Percentiles rank a stretch among this genome's conserved stretches.
phyloP scores from a whole-genome alignment of 2,113 vertebrate genomes.

The Heloderma charlesbogerti region DNA sequence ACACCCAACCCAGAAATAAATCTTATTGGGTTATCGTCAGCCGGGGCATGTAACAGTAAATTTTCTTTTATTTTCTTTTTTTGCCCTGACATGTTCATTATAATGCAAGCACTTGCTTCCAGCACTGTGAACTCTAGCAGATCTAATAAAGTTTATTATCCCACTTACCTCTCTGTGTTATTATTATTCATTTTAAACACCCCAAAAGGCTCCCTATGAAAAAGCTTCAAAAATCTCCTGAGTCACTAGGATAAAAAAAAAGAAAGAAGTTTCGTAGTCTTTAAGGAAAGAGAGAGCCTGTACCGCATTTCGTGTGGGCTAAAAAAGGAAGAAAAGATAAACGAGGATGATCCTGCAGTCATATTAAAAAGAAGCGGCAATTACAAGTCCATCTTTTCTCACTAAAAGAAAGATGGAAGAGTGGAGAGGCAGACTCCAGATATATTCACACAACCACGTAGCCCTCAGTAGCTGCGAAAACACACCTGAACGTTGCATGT shows the following conservation, averaged over 20 bases:
- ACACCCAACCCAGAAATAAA: too few species aligned
- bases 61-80: too few species aligned
- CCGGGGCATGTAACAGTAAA: not conserved
- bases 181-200: not conserved
- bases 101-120: not conserved
- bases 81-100: not conserved
- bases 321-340: not conserved
- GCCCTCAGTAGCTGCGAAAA: not conserved
- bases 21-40: not conserved
- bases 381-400: too few species aligned
- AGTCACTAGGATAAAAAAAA: not conserved
- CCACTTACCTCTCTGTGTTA: not conserved
- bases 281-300: not conserved
- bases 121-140: not conserved
- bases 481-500: not conserved
- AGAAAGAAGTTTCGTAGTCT: not conserved
- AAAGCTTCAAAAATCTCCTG: not conserved
- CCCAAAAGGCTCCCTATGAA: not conserved
- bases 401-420: not conserved
- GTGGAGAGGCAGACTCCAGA: not conserved
- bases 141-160: not conserved
- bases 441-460: not conserved
- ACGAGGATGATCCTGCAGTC: not conserved
- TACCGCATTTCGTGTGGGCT: not conserved
- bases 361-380: not conserved